These are phyloP conservation scores for Uropetala carovei DNA, from an alignment of 2,888 invertebrate species.

Conservation along the genomic window DNA sequence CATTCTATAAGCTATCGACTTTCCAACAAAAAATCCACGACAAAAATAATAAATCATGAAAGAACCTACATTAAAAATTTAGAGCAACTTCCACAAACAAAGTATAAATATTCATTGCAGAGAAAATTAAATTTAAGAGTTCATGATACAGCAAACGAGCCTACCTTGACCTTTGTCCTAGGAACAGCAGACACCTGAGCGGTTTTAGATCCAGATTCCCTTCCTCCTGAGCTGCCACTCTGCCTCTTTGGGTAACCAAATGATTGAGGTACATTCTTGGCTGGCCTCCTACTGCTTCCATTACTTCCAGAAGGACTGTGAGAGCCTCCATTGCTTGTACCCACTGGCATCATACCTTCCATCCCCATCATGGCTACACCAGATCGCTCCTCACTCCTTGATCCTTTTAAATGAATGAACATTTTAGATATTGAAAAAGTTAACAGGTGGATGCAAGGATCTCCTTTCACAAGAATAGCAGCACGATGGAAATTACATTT, in stretches of 20 bases:
- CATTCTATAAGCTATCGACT: too few species aligned
- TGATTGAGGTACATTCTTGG: slow-evolving; percentile 85
- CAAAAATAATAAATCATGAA: too few species aligned
- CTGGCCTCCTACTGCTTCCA: slow-evolving; percentile 77
- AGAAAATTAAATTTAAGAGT: too few species aligned
- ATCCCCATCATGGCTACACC: slow-evolving; percentile 48
- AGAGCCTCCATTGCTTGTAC: slow-evolving; percentile 52
- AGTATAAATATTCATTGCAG: too few species aligned
- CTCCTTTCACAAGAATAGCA: too few species aligned
- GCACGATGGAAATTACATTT: too few species aligned
- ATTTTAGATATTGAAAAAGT: neutral
- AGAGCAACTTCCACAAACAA: too few species aligned
- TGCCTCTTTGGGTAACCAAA: slow-evolving; percentile 89
- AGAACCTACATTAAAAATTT: too few species aligned
- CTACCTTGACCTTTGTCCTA: slow-evolving; percentile 81
- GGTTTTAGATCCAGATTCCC: slow-evolving; percentile 71
- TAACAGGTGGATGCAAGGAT: neutral
- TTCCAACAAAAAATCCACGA: too few species aligned
- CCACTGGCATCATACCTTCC: slow-evolving; percentile 46
- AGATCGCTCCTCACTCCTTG: slow-evolving; percentile 53
- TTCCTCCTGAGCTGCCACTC: slow-evolving; percentile 76
- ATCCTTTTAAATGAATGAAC: neutral
- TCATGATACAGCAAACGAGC: too few species aligned
- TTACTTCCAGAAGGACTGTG: slow-evolving; percentile 66
- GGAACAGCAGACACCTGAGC: slow-evolving; percentile 92